Percentiles rank a stretch among this genome's conserved stretches.
These are phyloP conservation scores for Propsilocerus akamusi DNA, from an alignment of 1,140 invertebrate species.

Conservation along the genomic window DNA sequence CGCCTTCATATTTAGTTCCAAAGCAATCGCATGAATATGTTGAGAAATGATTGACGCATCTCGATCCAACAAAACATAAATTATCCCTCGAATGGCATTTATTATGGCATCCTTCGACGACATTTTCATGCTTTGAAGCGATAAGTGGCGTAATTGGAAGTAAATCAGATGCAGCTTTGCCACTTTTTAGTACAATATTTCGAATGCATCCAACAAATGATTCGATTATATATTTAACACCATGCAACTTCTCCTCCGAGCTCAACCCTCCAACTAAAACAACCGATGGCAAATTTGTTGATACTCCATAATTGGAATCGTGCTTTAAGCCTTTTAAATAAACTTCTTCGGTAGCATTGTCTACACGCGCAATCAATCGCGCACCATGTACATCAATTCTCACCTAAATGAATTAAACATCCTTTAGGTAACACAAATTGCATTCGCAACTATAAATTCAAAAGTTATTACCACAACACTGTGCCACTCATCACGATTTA, in stretches of 20 bases:
- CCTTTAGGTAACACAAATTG: neutral
- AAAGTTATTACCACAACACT: constrained; percentile 39
- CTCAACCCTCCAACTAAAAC: constrained; percentile 76
- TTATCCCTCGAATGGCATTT: constrained; percentile 63
- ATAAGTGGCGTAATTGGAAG: constrained; percentile 60
- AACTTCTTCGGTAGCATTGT: constrained; percentile 58
- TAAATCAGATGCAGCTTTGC: constrained; percentile 62
- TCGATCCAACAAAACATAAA: constrained; percentile 62
- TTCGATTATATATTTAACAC: constrained; percentile 78
- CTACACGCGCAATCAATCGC: constrained; percentile 63
- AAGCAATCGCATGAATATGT: constrained; percentile 78
- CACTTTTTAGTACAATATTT: constrained; percentile 63
- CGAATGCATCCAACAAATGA: constrained; percentile 83
- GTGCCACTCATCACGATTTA: constrained; percentile 82
- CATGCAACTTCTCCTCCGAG: constrained; percentile 64
- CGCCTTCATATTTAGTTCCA: constrained; percentile 75
- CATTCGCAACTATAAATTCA: neutral
- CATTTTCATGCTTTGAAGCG: constrained; percentile 69
- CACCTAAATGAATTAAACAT: constrained; percentile 31
- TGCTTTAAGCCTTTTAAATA: constrained; percentile 59
- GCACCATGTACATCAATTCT: constrained; percentile 65
- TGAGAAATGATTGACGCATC: constrained; percentile 78
- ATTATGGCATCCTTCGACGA: constrained; percentile 64
- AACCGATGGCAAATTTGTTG: constrained; percentile 63
- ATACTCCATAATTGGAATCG: constrained; percentile 64